A percentile compares a stretch with the other conserved stretches of the same genome.
phyloP scores from a whole-genome alignment of 2,113 vertebrate genomes.

The Saiga tatarica region DNA sequence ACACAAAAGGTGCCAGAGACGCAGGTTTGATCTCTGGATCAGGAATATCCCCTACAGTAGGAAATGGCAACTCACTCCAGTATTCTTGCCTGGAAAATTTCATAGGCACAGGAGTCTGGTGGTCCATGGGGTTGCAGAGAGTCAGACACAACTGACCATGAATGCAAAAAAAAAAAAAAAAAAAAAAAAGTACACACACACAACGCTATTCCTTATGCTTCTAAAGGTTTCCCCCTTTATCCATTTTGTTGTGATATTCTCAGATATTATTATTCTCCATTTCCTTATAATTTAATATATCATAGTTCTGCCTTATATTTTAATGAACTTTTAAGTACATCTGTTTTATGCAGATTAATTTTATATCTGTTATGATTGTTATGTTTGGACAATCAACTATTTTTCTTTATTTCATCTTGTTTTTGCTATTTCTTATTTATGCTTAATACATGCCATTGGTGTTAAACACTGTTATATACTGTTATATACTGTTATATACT shows the following conservation, averaged over 20 bases:
- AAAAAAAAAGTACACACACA: too few species aligned
- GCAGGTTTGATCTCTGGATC: background rate
- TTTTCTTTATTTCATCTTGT: background rate
- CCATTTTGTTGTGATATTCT: background rate
- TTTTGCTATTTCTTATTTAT: constrained; percentile 2
- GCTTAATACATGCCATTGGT: background rate
- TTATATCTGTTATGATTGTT: background rate
- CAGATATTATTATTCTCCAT: background rate
- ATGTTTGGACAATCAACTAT: background rate
- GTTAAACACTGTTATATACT: background rate
- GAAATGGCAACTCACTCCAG: background rate
- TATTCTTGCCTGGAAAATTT: background rate
- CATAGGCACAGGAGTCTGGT: background rate
- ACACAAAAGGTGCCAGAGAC: background rate
- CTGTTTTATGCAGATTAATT: background rate
- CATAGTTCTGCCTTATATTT: background rate
- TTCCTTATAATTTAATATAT: background rate
- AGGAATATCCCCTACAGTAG: background rate
- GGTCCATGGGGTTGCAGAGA: background rate
- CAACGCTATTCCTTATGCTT: background rate
- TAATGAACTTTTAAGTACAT: background rate
- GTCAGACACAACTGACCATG: background rate
- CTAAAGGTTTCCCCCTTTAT: background rate
- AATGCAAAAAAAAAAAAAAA: background rate
- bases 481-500: too few species aligned